phyloP scores from a whole-genome alignment of 2,113 vertebrate genomes.

The Penelope pileata region DNA sequence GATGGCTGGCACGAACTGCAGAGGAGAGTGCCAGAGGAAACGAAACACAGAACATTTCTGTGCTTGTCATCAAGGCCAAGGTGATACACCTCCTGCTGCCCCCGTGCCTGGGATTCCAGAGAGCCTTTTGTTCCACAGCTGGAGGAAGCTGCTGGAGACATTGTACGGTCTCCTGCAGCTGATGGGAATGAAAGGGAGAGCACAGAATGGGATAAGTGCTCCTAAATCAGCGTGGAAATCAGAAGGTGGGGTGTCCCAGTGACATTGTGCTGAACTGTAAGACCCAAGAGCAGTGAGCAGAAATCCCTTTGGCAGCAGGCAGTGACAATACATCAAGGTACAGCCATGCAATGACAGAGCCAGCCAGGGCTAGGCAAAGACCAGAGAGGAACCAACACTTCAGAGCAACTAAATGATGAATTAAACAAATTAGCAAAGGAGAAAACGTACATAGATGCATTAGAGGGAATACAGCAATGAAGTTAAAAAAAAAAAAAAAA shows the following conservation, averaged over 20 bases:
- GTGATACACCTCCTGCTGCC: neutral
- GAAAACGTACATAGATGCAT: neutral
- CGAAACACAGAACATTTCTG: neutral
- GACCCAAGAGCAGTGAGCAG: neutral
- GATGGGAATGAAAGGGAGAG: neutral
- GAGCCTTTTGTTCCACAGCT: rapidly evolving
- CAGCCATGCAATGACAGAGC: rapidly evolving
- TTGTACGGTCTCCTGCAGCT: rapidly evolving
- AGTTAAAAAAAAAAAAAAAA: neutral
- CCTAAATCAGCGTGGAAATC: neutral
- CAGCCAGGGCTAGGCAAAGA: rapidly evolving
- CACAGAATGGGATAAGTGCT: rapidly evolving
- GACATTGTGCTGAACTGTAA: neutral
- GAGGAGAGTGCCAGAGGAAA: neutral
- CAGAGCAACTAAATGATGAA: neutral
- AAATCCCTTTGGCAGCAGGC: neutral
- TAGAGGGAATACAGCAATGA: neutral
- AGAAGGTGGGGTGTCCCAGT: neutral
- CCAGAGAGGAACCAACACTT: rapidly evolving
- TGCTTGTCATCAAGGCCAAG: neutral
- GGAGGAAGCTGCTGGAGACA: neutral
- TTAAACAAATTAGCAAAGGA: neutral
- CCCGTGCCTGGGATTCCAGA: neutral
- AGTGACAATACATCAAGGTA: neutral
- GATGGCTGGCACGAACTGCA: rapidly evolving